Base-by-base conservation (phyloP, 2,888 invertebrate species). In the Phlogophora meticulosa region DNA sequence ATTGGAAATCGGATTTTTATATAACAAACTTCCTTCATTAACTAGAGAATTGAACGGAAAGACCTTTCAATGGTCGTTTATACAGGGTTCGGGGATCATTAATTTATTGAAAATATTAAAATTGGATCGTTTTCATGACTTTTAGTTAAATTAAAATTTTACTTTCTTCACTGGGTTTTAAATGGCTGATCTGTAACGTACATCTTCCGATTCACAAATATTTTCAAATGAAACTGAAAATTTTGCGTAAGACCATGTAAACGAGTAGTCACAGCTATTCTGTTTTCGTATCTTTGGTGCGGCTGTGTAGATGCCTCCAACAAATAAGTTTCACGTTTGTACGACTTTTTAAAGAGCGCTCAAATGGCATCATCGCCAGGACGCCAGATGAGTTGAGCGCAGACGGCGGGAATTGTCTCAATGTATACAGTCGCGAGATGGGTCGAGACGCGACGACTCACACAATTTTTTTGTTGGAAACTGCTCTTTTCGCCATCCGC, bases 401-500 rank as follows among this genome's bases (percentile, higher is more conserved):
- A 88, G 87, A 89, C 89, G 85, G 85, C 83, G 79, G 87, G 85
- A 88, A 91, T 90, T 84, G 88, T 90, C 87, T 86, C 86, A 83
- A 82, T 87, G 88, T 89, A 82, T 81, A 88, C 87, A 88, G 84
- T 85, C 78, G 78, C 82, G 80, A 82, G 65, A 56, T 64, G 68
- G 74, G 78, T 81, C 76, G 81, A 79, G 81, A 86, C 87, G 85
- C 87, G 86, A 87, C 86, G 90, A 90, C 88, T 88, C 88, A 90
- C 89, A 91, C 88, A 84, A 81, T 80, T 81, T 91, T 91, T 92
- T 91, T 91, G 89, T 90, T n/a, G 90, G 85, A 91, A 92, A 91
- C 90, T 92, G 92, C 91, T 93, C 91, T 91, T 92, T 93, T 92
- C 90, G 88, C 92, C 90, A 94, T 93, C 92, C 93, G 85, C 92